Percentiles rank a stretch among this genome's conserved stretches.
Conservation (phyloP, 2,113 vertebrate genomes). For the Meriones unguiculatus region DNA sequence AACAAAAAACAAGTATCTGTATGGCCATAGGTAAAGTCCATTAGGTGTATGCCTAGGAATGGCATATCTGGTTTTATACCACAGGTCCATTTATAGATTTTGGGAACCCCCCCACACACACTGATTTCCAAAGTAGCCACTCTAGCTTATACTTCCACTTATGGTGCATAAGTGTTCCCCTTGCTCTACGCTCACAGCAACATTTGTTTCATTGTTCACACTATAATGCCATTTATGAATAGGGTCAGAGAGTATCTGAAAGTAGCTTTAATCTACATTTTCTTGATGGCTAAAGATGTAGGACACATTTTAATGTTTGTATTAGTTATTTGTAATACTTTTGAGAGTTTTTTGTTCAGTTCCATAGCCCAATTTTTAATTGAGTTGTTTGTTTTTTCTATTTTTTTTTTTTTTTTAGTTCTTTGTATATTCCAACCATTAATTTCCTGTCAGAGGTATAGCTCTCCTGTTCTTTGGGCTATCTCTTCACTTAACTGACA, state of each 20-base stretch:
- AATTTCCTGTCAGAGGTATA: background rate
- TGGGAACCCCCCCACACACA: background rate
- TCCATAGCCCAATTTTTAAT: background rate
- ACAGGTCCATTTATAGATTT: background rate
- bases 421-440: background rate
- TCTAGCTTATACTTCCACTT: background rate
- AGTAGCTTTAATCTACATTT: background rate
- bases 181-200: background rate
- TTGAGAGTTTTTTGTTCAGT: background rate
- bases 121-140: background rate
- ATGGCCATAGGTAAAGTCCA: background rate
- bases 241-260: background rate
- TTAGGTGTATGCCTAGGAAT: background rate
- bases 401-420: background rate
- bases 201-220: background rate
- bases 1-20: background rate
- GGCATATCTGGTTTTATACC: background rate
- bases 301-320: background rate
- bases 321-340: background rate
- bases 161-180: background rate
- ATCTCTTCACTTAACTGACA: background rate
- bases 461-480: background rate
- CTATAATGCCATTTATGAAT: background rate
- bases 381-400: background rate
- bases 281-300: background rate